Percentiles rank a stretch among this genome's conserved stretches.
These are phyloP conservation scores for Bombus breviceps DNA, from an alignment of 1,140 invertebrate genomes.

Conservation along the genomic window DNA sequence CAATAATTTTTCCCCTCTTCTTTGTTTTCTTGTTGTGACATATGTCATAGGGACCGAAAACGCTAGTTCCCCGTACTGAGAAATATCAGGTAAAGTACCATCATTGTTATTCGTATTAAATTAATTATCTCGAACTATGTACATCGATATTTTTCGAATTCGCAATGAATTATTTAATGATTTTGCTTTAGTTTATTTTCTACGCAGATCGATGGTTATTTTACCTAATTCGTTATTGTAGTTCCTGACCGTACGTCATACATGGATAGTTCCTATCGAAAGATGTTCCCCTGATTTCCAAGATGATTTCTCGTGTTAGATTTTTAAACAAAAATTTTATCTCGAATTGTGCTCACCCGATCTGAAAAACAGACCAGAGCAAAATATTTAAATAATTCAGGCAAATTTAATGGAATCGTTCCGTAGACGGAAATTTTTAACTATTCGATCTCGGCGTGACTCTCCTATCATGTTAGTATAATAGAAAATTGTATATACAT, in stretches of 20 bases:
- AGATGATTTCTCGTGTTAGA: background rate
- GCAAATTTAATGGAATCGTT: background rate
- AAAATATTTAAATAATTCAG: background rate
- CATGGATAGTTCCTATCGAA: constrained; percentile 9
- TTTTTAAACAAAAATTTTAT: background rate
- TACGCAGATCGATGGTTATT: background rate
- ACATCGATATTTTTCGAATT: background rate
- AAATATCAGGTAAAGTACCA: constrained; percentile 17
- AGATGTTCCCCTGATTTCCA: background rate
- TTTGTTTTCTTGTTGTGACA: constrained; percentile 20
- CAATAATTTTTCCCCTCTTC: constrained; percentile 46
- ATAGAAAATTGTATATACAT: constrained; percentile 48
- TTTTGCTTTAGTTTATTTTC: background rate
- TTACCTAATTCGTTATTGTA: background rate
- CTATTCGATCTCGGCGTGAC: constrained; percentile 46
- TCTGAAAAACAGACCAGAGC: background rate
- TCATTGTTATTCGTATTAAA: background rate
- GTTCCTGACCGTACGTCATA: background rate
- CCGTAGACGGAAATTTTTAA: constrained; percentile 24
- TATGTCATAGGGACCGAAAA: constrained; percentile 53
- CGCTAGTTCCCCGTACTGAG: constrained; percentile 25
- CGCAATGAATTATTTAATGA: background rate
- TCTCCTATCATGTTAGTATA: constrained; percentile 45
- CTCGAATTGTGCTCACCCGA: background rate
- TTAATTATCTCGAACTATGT: background rate